Evolutionary conservation across 2,797 vertebrate genomes (phyloP).

Genomic region (Tapera naevia): DNA sequence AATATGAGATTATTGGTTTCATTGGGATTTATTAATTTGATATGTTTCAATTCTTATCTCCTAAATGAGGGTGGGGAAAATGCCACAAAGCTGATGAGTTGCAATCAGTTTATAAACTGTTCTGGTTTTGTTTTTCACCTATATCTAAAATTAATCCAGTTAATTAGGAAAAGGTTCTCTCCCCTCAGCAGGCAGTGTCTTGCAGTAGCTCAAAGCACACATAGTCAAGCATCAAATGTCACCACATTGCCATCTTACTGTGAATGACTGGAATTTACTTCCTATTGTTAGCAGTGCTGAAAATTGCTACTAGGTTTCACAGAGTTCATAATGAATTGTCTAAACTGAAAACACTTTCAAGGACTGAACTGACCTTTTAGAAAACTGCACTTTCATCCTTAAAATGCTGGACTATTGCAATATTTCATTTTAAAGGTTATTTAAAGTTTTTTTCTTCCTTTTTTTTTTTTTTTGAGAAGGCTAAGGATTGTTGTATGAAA

Average conservation of each 20-base stretch:
- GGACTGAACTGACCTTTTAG: constrained; percentile 74
- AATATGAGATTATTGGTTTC: constrained; percentile 76
- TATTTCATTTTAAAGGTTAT: constrained; percentile 80
- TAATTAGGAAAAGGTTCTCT: constrained; percentile 23
- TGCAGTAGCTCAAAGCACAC: constrained; percentile 44
- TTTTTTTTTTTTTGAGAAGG: constrained; percentile 41
- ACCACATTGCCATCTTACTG: constrained; percentile 78
- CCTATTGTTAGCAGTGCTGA: constrained; percentile 69
- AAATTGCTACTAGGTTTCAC: constrained; percentile 67
- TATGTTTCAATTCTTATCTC: constrained; percentile 65
- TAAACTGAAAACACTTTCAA: constrained; percentile 74
- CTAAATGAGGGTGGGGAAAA: not conserved
- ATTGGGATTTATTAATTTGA: constrained; percentile 80
- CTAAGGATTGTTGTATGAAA: constrained; percentile 35
- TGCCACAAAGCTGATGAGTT: not conserved
- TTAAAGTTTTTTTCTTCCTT: constrained; percentile 46
- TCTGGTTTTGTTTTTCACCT: constrained; percentile 51
- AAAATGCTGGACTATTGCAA: constrained; percentile 65
- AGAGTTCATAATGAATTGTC: constrained; percentile 68
- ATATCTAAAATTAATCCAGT: constrained; percentile 52
- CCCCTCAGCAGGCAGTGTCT: constrained; percentile 11
- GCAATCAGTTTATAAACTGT: constrained; percentile 39
- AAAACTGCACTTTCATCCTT: constrained; percentile 73
- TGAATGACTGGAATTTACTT: constrained; percentile 74
- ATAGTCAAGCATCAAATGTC: constrained; percentile 74